Conservation (phyloP, 2,888 invertebrate species). For the Drosophila formosana region DNA sequence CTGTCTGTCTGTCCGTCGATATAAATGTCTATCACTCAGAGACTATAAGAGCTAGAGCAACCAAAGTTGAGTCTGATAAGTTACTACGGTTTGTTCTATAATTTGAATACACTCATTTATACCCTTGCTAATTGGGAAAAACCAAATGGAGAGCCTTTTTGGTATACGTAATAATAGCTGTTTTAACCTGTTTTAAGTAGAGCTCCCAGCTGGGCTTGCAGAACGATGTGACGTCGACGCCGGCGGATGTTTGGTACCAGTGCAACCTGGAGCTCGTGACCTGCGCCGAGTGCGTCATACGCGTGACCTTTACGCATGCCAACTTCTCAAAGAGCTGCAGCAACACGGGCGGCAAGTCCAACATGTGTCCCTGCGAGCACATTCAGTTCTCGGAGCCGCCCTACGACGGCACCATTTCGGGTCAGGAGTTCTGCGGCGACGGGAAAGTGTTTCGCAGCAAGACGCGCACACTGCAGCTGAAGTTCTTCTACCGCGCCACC, state of each 20-base stretch:
- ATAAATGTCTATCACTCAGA: neutral
- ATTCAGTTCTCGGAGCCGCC: constrained; percentile 89
- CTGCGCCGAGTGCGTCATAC: constrained; percentile 89
- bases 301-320: constrained; percentile 83
- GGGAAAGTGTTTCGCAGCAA: constrained; percentile 87
- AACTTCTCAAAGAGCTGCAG: constrained; percentile 84
- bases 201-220: constrained; percentile 73
- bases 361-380: constrained; percentile 87
- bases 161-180: no score
- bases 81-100: no score
- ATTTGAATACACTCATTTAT: no score
- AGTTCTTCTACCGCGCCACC: constrained; percentile 87
- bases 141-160: no score
- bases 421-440: constrained; percentile 87
- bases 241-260: constrained; percentile 85
- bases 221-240: constrained; percentile 46
- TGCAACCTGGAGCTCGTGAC: constrained; percentile 89
- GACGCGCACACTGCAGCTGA: constrained; percentile 87
- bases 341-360: constrained; percentile 78
- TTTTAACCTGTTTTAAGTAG: constrained; percentile 19
- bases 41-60: neutral
- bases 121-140: no score
- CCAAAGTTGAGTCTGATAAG: neutral
- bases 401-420: constrained; percentile 87
- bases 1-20: no score